A percentile compares a stretch with the other conserved stretches of the same genome.
These are phyloP conservation scores for Drosophila bunnanda DNA, from an alignment of 2,888 invertebrate genomes.

Conservation along the genomic window DNA sequence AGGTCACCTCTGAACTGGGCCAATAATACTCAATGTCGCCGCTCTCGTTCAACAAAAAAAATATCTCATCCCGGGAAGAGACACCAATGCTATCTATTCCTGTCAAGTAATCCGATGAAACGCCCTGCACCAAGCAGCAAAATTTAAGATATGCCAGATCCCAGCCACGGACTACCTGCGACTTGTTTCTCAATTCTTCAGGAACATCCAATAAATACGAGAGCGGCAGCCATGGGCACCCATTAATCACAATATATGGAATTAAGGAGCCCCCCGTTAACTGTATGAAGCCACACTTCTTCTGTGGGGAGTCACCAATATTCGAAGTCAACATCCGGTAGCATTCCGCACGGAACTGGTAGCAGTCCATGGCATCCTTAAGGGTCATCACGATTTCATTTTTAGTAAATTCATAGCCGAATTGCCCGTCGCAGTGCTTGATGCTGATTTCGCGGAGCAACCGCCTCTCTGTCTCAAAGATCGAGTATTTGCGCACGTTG, in stretches of 20 bases:
- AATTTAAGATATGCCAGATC: background rate
- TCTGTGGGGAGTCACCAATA: background rate
- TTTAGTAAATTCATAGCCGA: background rate
- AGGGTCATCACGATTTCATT: background rate
- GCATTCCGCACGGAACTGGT: background rate
- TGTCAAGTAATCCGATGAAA: accelerated
- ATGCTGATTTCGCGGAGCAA: background rate
- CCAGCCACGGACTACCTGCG: background rate
- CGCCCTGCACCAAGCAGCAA: background rate
- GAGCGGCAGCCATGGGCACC: background rate
- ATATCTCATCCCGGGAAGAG: background rate
- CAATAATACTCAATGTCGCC: background rate
- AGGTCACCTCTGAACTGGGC: background rate
- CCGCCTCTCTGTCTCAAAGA: background rate
- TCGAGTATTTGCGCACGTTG: background rate
- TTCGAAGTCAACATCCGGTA: background rate
- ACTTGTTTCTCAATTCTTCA: background rate
- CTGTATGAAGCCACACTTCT: background rate
- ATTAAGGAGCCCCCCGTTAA: accelerated
- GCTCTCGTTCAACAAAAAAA: too few relatives aligned
- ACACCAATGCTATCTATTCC: background rate
- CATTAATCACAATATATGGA: too few relatives aligned
- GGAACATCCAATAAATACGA: too few relatives aligned
- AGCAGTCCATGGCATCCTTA: background rate
- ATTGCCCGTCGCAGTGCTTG: background rate